phyloP scores from a whole-genome alignment of 2,113 vertebrate species.

The Spea bombifrons region DNA sequence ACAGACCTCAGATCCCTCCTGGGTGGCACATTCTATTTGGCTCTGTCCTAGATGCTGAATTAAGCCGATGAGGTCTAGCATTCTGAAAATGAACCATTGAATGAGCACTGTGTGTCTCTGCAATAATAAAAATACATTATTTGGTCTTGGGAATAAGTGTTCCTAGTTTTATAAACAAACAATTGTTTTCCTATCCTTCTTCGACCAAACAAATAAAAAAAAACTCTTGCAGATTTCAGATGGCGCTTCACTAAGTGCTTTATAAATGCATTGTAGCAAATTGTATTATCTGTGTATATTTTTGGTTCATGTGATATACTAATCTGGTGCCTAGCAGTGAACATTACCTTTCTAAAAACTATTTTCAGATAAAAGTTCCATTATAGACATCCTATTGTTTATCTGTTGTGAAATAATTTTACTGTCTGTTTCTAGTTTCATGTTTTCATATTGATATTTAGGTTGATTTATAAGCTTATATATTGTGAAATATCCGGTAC shows the following conservation, averaged over 20 bases:
- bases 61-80: no score
- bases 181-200: not conserved
- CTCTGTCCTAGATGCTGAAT: no score
- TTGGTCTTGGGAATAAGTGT: not conserved
- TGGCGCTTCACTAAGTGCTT: slow-evolving; percentile 28
- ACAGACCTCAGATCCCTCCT: no score
- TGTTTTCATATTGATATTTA: not conserved
- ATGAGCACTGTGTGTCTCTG: no score
- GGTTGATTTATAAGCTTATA: no score
- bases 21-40: no score
- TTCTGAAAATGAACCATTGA: no score
- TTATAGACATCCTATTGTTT: not conserved
- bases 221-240: not conserved
- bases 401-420: not conserved
- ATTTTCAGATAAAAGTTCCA: slow-evolving; percentile 10
- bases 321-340: slow-evolving; percentile 8
- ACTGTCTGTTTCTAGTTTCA: not conserved
- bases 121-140: no score
- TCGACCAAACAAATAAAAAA: not conserved
- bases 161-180: not conserved
- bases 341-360: slow-evolving; percentile 9
- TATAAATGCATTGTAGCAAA: slow-evolving; percentile 21
- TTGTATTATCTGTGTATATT: slow-evolving; percentile 18
- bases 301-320: slow-evolving; percentile 7
- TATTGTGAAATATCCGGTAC: no score